Evolutionary conservation across 2,113 vertebrate species (phyloP).

Genomic region (Melospiza georgiana): DNA sequence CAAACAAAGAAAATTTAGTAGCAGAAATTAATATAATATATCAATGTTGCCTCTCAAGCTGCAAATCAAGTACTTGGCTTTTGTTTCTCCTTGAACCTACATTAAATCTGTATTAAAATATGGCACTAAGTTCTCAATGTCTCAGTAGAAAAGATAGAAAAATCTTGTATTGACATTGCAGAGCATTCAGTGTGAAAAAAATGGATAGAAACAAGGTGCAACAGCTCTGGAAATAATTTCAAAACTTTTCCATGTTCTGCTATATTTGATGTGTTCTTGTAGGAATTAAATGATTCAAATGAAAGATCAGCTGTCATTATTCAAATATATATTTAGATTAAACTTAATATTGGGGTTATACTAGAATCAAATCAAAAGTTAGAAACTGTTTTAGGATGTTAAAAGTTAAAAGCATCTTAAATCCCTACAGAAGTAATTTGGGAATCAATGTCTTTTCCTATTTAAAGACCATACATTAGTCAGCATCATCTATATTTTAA

Average conservation of each 20-base stretch:
- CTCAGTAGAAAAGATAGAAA: background rate
- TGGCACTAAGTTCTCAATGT: background rate
- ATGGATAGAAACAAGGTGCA: background rate
- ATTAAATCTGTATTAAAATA: background rate
- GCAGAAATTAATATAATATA: background rate
- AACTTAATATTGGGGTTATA: background rate
- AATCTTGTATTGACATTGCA: background rate
- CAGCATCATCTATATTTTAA: conserved; percentile 57
- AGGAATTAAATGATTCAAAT: background rate
- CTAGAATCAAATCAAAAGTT: background rate
- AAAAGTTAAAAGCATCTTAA: conserved; percentile 55
- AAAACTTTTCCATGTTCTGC: background rate
- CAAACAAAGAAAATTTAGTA: background rate
- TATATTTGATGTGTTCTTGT: background rate
- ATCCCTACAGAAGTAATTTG: background rate
- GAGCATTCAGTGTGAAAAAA: background rate
- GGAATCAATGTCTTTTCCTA: conserved; percentile 19
- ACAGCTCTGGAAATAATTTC: background rate
- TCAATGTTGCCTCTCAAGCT: background rate
- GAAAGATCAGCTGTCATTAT: background rate
- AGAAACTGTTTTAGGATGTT: background rate
- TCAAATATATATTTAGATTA: background rate
- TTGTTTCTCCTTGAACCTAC: background rate
- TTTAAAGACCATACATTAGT: conserved; percentile 12
- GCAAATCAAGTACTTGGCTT: background rate